Conservation (phyloP, 2,888 invertebrate species). For the Cybosia mesomella region DNA sequence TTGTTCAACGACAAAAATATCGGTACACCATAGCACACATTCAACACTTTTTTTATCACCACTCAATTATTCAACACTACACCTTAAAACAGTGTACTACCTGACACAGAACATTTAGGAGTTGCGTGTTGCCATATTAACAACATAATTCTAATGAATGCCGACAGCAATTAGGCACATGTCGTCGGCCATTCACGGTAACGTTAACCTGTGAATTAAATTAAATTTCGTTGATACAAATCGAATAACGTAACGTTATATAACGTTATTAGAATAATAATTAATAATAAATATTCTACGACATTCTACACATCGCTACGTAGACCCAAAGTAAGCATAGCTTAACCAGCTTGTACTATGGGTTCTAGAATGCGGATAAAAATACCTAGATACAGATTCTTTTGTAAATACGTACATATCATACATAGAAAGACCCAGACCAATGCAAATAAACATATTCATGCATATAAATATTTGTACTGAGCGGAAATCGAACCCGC, state of each 20-base stretch:
- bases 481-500: too few relatives aligned
- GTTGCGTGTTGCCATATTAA: slow-evolving; percentile 63
- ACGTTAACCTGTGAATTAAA: slow-evolving; percentile 62
- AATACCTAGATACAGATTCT: too few relatives aligned
- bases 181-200: slow-evolving; percentile 55
- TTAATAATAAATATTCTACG: too few relatives aligned
- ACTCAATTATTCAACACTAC: slow-evolving; percentile 23
- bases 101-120: slow-evolving; percentile 37
- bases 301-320: too few relatives aligned
- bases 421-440: too few relatives aligned
- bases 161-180: slow-evolving; percentile 71
- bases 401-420: too few relatives aligned
- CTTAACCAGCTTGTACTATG: too few relatives aligned
- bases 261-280: slow-evolving; percentile 39
- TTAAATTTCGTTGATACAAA: slow-evolving; percentile 69
- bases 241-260: slow-evolving; percentile 50
- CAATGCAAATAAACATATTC: too few relatives aligned
- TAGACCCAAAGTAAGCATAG: too few relatives aligned
- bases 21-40: neutral
- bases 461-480: too few relatives aligned
- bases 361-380: too few relatives aligned
- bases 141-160: slow-evolving; percentile 65
- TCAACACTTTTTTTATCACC: slow-evolving; percentile 16
- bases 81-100: slow-evolving; percentile 30
- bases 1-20: neutral